Percentiles rank a stretch among this genome's conserved stretches.
Conservation (phyloP, 2,113 vertebrate species). For the Zosterops pallidus region DNA sequence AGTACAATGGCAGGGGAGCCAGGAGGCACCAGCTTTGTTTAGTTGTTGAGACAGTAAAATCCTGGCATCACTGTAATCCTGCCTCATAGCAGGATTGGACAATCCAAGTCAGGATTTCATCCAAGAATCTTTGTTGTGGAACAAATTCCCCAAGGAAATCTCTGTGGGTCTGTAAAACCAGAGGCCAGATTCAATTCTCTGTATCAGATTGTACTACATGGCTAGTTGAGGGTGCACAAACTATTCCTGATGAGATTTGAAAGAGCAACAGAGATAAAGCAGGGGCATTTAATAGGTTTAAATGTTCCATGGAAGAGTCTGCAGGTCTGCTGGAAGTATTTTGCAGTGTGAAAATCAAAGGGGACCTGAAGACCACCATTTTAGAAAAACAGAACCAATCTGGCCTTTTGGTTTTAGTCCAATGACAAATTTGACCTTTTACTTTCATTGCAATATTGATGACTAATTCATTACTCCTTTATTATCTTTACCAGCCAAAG, state of each 20-base stretch:
- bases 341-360: background rate
- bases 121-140: background rate
- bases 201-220: background rate
- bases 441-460: background rate
- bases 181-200: background rate
- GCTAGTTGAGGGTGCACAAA: background rate
- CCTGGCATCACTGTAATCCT: background rate
- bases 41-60: background rate
- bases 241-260: background rate
- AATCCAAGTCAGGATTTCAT: background rate
- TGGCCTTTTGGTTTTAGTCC: background rate
- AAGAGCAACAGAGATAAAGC: background rate
- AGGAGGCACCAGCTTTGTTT: background rate
- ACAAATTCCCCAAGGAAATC: background rate
- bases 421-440: constrained; percentile 39
- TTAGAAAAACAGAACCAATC: background rate
- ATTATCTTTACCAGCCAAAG: constrained; percentile 7
- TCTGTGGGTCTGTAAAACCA: background rate
- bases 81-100: background rate
- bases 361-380: background rate
- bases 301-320: background rate
- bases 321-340: background rate
- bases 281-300: background rate
- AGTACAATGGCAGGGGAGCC: background rate
- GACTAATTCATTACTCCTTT: constrained; percentile 41